Percentiles rank a stretch among this genome's conserved stretches.
Evolutionary conservation across 2,113 vertebrate genomes (phyloP).

Genomic region (Toxotes jaculatrix): DNA sequence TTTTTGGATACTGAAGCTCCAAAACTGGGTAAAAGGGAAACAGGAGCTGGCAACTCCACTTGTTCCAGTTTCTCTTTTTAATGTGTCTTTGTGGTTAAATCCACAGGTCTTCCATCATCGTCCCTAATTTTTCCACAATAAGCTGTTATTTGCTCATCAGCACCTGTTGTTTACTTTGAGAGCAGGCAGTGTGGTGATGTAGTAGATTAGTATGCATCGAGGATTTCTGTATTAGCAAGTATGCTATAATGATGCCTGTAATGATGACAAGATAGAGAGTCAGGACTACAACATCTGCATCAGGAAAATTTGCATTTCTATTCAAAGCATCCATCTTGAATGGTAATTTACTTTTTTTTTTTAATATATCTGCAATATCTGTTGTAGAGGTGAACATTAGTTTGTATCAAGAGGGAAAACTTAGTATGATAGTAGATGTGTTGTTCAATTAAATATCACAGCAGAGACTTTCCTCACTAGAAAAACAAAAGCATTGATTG

Average conservation of each 20-base stretch:
- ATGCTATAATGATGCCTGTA: constrained; percentile 23
- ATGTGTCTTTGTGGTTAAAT: background rate
- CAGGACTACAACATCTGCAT: constrained; percentile 38
- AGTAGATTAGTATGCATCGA: constrained; percentile 55
- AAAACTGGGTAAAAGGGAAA: background rate
- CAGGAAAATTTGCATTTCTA: constrained; percentile 15
- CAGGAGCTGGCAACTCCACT: background rate
- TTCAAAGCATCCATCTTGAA: background rate
- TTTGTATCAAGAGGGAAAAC: background rate
- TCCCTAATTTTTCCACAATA: constrained; percentile 39
- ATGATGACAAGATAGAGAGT: constrained; percentile 48
- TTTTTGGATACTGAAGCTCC: background rate
- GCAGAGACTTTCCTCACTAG: no score
- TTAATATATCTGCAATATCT: background rate
- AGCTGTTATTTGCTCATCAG: constrained; percentile 48
- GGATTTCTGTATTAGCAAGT: constrained; percentile 30
- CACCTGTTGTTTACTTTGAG: constrained; percentile 64
- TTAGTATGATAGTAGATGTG: no score
- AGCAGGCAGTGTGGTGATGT: constrained; percentile 17
- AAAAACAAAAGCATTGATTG: no score
- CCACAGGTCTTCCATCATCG: background rate
- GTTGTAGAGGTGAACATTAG: background rate
- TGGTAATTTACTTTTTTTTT: constrained; percentile 15
- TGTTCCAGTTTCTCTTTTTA: background rate
- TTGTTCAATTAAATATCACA: no score